Evolutionary conservation across 2,113 vertebrate species (phyloP), one percentile per base, ranked within the genome.

Genomic region (Narcine bancroftii): DNA sequence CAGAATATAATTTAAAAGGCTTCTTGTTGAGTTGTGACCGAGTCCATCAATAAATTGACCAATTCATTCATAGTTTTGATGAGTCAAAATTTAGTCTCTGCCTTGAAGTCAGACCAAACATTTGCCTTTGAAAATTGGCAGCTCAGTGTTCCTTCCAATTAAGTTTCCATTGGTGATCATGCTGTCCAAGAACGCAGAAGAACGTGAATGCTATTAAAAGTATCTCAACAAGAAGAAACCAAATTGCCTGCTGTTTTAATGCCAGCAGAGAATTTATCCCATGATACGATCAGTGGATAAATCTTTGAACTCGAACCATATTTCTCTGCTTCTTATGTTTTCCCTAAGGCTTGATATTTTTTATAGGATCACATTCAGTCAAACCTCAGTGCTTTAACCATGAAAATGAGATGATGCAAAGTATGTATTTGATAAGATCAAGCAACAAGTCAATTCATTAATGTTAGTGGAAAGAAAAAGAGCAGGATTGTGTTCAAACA

Each of bases 401-500:
- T 89, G n/a, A 39, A 19, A 65, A 6, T 29, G 45, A 39, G 21
- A n/a, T 65, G 60, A 89, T 56, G 60, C n/a, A 39, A 36, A 3
- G n/a, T n/a, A 65, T 63, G 36, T 65, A 50, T 19, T 89, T 89
- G 85, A 89, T 56, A 89, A 89, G n/a, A 89, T 89, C 85, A 56
- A 89, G 85, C 60, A 24, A 39, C n/a, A 36, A 19, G n/a, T n/a
- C 60, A 33, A 89, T 39, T 89, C 56, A 89, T 39, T 65, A 89
- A 89, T 19, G 1, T 19, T 89, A 33, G 6, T 60, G 56, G 85
- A 89, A 87, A 65, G 63, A 56, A 39, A 89, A 89, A 47, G 29
- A 83, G 13, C 50, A 89, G n/a, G 65, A 89, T 39, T 89, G 85
- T 6, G 85, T 65, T 60, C 9, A 65, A 89, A 26, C 39, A 9